These are phyloP conservation scores for Corythoichthys intestinalis DNA, from an alignment of 2,113 vertebrate species.

Conservation along the genomic window DNA sequence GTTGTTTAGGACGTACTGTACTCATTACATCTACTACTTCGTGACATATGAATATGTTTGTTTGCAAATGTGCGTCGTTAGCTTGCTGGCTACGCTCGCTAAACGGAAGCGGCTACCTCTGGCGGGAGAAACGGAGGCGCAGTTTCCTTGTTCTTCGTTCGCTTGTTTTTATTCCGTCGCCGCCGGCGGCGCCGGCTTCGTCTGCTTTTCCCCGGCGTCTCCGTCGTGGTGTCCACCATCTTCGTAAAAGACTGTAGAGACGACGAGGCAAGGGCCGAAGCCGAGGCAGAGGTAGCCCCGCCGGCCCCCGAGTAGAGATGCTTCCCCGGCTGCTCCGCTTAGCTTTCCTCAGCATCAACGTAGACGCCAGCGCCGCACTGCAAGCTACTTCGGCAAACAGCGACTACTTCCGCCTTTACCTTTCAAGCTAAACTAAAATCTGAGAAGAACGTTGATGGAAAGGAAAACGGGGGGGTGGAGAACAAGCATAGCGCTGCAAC, in stretches of 20 bases:
- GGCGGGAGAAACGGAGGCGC: conserved; percentile 1
- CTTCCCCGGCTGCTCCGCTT: conserved; percentile 30
- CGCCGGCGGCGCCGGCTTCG: conserved; percentile 74
- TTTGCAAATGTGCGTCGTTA: background rate
- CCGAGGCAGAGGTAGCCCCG: background rate
- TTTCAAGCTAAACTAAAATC: conserved; percentile 27
- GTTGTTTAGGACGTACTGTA: too few species aligned
- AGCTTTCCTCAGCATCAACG: conserved; percentile 53
- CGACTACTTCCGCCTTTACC: conserved; percentile 12
- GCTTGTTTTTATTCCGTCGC: conserved; percentile 51
- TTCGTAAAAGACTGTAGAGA: conserved; percentile 1
- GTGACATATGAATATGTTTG: background rate
- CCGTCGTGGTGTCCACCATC: conserved; percentile 23
- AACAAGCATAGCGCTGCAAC: too few species aligned
- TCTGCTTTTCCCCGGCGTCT: conserved; percentile 62
- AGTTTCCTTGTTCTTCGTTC: conserved; percentile 47
- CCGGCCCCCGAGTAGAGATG: background rate
- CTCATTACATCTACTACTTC: too few species aligned
- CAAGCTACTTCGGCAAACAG: background rate
- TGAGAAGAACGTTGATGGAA: too few species aligned
- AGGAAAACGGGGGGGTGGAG: too few species aligned
- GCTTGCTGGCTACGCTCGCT: background rate
- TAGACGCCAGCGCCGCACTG: accelerated
- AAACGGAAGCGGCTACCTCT: background rate
- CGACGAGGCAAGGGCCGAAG: background rate